Evolutionary conservation across 2,113 vertebrate species (phyloP), one percentile per base, ranked within the genome.

Genomic region (Antidorcas marsupialis): DNA sequence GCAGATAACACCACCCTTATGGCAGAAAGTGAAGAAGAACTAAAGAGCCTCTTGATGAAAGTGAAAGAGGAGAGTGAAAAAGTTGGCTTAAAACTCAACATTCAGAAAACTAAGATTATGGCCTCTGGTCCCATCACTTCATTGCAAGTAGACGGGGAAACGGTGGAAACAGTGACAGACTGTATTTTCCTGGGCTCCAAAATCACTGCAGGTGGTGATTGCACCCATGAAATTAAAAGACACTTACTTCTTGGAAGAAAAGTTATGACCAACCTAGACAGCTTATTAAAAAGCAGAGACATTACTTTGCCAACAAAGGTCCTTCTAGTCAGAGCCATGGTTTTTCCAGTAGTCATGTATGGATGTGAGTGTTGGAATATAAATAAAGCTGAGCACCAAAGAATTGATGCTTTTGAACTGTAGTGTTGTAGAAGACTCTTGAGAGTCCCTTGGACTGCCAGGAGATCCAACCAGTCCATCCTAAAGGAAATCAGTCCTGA

Each of bases 221-320:
- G 33, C 17, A 36, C 4, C 9, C n/a, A 36, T 21, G n/a, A 36
- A 36, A 36, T 71, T 71, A 71, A 71, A 71, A 21, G 64, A 71
- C 0, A 0, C 17, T 36, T 36, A 0, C 17, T 36, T 7, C n/a
- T 36, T 71, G 64, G 1, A 36, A 11, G n/a, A 0, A 71, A 71
- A 71, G 17, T 21, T 71, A 36, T 36, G 64, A 36, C 64, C 64
- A 36, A 36, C 4, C 9, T 71, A 71, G 64, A 36, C 8, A 71
- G 17, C 8, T 21, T 71, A 21, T 36, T 71, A 36, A 71, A 71
- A 71, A 36, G 64, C n/a, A 71, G 17, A 71, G 4, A 36, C 9
- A 36, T 36, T 71, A 67, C 64, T 71, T 71, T 71, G n/a, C n/a
- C 17, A 71, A 71, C 64, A 36, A 71, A 21, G 2, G 2, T 71